Conservation (phyloP, 2,113 vertebrate genomes). For the Brienomyrus longianalis region DNA sequence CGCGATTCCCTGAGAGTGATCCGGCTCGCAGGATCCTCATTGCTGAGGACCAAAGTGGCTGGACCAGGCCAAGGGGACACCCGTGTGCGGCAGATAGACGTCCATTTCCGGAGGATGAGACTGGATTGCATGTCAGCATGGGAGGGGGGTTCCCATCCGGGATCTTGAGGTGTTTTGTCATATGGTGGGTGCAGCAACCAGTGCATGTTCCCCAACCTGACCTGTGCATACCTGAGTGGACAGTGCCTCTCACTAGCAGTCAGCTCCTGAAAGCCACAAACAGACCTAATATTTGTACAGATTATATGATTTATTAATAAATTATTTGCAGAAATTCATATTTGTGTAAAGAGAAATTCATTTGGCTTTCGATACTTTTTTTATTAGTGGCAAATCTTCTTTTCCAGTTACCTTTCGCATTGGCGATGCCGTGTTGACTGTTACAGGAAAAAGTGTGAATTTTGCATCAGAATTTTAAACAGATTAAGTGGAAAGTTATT, state of each 20-base stretch:
- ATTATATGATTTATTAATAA: neutral
- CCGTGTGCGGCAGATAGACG: too few relatives aligned
- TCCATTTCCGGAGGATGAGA: too few relatives aligned
- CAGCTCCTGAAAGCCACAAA: neutral
- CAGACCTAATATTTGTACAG: neutral
- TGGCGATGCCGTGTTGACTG: neutral
- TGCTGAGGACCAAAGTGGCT: too few relatives aligned
- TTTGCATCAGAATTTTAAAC: conserved; percentile 4
- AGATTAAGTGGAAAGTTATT: neutral
- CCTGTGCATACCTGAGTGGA: neutral
- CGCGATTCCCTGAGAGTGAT: too few relatives aligned
- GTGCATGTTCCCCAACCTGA: neutral
- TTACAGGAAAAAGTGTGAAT: neutral
- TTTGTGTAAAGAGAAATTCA: neutral
- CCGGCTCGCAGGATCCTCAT: too few relatives aligned
- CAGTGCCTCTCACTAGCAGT: neutral
- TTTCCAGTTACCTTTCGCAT: neutral
- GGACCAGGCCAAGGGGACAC: too few relatives aligned
- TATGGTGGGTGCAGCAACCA: neutral
- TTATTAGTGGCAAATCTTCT: neutral
- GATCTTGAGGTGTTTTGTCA: neutral
- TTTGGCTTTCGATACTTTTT: neutral
- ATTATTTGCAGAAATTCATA: neutral
- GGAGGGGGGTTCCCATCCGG: too few relatives aligned
- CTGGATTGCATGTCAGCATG: neutral